phyloP scores from a whole-genome alignment of 2,888 invertebrate genomes.

The Beris morrisii region DNA sequence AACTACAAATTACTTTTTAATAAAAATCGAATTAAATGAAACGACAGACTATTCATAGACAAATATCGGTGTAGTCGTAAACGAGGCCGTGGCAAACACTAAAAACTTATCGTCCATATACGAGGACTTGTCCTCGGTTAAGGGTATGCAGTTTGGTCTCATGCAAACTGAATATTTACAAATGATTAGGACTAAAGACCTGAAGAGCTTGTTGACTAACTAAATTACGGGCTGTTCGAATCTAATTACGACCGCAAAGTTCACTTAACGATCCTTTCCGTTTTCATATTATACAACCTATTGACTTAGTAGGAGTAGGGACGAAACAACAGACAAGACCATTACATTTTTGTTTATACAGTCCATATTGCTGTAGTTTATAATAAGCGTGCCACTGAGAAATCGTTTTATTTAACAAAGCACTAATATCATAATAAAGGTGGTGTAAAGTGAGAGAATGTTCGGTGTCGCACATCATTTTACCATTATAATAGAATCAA shows the following conservation, averaged over 20 bases:
- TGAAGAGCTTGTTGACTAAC: conserved; percentile 36
- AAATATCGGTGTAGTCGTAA: conserved; percentile 9
- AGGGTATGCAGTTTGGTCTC: background rate
- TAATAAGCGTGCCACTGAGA: background rate
- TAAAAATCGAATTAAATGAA: conserved; percentile 29
- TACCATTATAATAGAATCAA: too few relatives aligned
- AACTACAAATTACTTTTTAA: conserved; percentile 30
- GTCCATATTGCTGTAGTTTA: background rate
- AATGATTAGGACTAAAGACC: conserved; percentile 28
- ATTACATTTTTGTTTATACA: conserved; percentile 22
- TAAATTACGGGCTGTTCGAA: conserved; percentile 31
- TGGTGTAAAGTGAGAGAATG: too few relatives aligned
- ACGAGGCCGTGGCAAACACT: conserved; percentile 4
- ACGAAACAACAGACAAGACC: background rate
- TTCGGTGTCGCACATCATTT: too few relatives aligned
- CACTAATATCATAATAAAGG: too few relatives aligned
- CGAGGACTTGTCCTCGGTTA: background rate
- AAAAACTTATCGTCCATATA: background rate
- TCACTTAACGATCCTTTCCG: conserved; percentile 33
- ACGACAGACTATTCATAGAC: conserved; percentile 1
- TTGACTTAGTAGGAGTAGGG: background rate
- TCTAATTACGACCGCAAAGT: conserved; percentile 36
- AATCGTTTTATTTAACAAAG: too few relatives aligned
- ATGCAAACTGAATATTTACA: conserved; percentile 34
- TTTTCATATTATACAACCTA: background rate